These are phyloP conservation scores for Drosophila formosana DNA, from an alignment of 2,888 invertebrate genomes.

Conservation along the genomic window DNA sequence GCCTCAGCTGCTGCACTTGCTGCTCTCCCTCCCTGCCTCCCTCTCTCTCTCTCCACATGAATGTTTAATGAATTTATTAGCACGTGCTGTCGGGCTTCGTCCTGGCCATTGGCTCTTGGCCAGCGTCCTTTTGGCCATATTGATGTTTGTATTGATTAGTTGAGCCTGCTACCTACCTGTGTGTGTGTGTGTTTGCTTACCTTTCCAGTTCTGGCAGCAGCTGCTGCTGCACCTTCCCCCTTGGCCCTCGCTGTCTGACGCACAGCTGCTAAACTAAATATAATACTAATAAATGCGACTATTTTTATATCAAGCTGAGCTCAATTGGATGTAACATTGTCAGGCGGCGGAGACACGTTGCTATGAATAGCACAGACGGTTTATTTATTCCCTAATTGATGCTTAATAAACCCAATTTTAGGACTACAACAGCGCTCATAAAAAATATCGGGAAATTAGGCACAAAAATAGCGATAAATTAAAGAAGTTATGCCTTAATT, in stretches of 20 bases:
- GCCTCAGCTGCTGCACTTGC: conserved; percentile 54
- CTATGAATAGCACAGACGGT: conserved; percentile 10
- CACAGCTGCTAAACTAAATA: conserved; percentile 42
- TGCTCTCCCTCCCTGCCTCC: not conserved
- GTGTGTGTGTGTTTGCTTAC: conserved; percentile 22
- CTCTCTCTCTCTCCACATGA: conserved; percentile 39
- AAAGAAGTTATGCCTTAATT: not conserved
- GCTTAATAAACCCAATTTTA: conserved; percentile 11
- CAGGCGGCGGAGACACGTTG: conserved; percentile 6
- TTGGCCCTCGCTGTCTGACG: not conserved
- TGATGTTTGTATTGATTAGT: conserved; percentile 59
- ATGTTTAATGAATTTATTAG: conserved; percentile 80
- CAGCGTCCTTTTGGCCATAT: conserved; percentile 37
- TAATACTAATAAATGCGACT: conserved; percentile 39
- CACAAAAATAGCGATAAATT: not conserved
- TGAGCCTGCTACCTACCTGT: conserved; percentile 7
- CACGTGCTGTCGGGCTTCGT: conserved; percentile 45
- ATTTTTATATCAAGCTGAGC: conserved; percentile 25
- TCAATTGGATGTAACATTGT: conserved; percentile 16
- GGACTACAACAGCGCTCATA: not conserved
- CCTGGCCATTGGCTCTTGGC: conserved; percentile 19
- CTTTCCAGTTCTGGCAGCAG: conserved; percentile 17
- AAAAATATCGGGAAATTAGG: not conserved
- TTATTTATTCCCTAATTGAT: conserved; percentile 26
- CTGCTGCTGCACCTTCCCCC: conserved; percentile 5